Evolutionary conservation across 1,140 invertebrate genomes (phyloP).

Genomic region (Macrosteles quadrilineatus): DNA sequence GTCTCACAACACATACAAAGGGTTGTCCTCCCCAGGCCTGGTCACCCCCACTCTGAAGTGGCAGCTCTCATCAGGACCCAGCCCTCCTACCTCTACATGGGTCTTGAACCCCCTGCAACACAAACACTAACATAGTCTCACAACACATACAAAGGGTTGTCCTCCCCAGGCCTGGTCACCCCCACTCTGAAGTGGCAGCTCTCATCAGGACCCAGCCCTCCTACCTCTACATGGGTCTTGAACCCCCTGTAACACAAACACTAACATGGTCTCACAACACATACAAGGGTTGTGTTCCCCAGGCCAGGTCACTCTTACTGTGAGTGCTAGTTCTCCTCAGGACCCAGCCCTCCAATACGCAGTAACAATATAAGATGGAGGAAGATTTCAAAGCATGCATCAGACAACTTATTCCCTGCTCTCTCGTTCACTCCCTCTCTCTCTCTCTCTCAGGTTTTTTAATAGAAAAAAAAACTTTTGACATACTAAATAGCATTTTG

Average conservation of each 20-base stretch:
- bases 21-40: too few relatives aligned
- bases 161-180: too few relatives aligned
- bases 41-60: background rate
- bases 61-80: background rate
- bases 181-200: background rate
- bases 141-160: too few relatives aligned
- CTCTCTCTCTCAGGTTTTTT: too few relatives aligned
- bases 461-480: too few relatives aligned
- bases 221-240: background rate
- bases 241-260: constrained; percentile 1
- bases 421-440: background rate
- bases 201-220: background rate
- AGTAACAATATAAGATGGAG: background rate
- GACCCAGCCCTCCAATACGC: background rate
- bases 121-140: too few relatives aligned
- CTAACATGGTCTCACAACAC: too few relatives aligned
- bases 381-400: background rate
- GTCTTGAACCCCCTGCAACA: constrained; percentile 1
- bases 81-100: background rate
- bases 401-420: background rate
- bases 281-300: too few relatives aligned
- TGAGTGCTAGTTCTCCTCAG: background rate
- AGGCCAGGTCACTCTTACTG: too few relatives aligned
- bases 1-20: too few relatives aligned
- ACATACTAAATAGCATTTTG: too few relatives aligned